Evolutionary conservation across 1,140 invertebrate genomes (phyloP).

Genomic region (Phymorhynchus buccinoides): DNA sequence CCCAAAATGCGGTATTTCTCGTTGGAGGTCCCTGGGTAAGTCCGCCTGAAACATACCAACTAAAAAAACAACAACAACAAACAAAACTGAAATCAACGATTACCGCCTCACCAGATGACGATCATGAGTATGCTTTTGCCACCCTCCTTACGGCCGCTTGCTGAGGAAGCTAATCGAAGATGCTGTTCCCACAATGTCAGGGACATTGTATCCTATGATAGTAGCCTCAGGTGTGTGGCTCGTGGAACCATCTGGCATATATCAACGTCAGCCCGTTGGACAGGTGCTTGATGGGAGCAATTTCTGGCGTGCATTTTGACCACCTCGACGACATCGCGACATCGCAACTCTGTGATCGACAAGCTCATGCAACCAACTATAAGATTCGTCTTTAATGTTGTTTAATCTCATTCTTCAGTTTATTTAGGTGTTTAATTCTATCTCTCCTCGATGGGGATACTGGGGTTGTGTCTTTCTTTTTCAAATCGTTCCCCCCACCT

Average conservation of each 20-base stretch:
- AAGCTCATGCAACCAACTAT: conserved; percentile 66
- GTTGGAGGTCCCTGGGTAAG: too few species aligned
- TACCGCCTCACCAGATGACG: conserved; percentile 68
- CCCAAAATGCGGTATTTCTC: too few species aligned
- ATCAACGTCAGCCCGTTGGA: conserved; percentile 69
- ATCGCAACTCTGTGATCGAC: conserved; percentile 65
- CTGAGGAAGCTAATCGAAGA: conserved; percentile 73
- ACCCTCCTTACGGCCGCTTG: too few species aligned
- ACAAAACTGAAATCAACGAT: conserved; percentile 50
- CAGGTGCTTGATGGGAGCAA: conserved; percentile 64
- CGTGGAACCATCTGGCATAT: conserved; percentile 76
- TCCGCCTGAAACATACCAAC: too few species aligned
- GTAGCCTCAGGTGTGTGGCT: conserved; percentile 74
- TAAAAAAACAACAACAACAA: too few species aligned
- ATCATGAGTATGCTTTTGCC: conserved; percentile 69
- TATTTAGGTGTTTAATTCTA: too few species aligned
- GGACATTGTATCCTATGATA: conserved; percentile 76
- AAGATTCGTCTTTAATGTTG: neutral
- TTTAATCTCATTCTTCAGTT: too few species aligned
- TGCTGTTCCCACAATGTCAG: conserved; percentile 72
- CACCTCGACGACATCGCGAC: too few species aligned
- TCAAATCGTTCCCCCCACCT: too few species aligned
- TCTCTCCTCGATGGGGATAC: too few species aligned
- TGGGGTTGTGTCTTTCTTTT: too few species aligned
- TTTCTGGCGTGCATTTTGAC: conserved; percentile 62